Conservation (phyloP, 92 coral and sea anemone genomes). For the Galaxea fascicularis region DNA sequence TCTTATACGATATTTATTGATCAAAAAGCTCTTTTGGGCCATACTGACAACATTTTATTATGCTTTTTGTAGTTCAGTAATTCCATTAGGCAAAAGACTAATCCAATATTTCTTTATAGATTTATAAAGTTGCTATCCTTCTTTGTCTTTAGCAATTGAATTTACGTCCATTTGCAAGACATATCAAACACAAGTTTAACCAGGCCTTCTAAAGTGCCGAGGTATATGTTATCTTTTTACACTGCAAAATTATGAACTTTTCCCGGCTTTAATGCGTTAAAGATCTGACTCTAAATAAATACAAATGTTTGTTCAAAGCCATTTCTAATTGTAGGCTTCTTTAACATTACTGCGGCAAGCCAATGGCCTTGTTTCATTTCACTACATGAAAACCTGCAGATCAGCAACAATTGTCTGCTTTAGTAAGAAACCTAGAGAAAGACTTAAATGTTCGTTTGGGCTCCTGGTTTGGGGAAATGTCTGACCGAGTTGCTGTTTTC, state of each 20-base stretch:
- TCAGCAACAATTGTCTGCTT: conserved; percentile 4
- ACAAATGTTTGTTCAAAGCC: not conserved
- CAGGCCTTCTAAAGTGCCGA: not conserved
- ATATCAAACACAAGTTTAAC: conserved; percentile 26
- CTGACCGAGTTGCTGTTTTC: not conserved
- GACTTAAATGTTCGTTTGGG: conserved; percentile 2
- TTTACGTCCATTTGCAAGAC: conserved; percentile 27
- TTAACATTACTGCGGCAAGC: not conserved
- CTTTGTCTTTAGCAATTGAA: not conserved
- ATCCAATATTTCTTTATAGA: conserved; percentile 23
- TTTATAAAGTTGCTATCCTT: not conserved
- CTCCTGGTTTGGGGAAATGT: not conserved
- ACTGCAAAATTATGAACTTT: not conserved
- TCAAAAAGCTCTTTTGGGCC: conserved; percentile 14
- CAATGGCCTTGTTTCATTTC: not conserved
- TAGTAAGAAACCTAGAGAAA: not conserved
- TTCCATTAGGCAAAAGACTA: conserved; percentile 2
- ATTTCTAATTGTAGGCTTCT: not conserved
- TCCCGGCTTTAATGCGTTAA: not conserved
- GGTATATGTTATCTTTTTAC: not conserved
- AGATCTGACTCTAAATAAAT: not conserved
- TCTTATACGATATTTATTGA: not conserved
- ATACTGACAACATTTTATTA: conserved; percentile 16
- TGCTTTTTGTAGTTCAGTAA: conserved; percentile 12
- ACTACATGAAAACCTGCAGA: not conserved